Percentiles rank a stretch among this genome's conserved stretches.
phyloP scores from a whole-genome alignment of 2,797 vertebrate species.

The Coreius guichenoti region DNA sequence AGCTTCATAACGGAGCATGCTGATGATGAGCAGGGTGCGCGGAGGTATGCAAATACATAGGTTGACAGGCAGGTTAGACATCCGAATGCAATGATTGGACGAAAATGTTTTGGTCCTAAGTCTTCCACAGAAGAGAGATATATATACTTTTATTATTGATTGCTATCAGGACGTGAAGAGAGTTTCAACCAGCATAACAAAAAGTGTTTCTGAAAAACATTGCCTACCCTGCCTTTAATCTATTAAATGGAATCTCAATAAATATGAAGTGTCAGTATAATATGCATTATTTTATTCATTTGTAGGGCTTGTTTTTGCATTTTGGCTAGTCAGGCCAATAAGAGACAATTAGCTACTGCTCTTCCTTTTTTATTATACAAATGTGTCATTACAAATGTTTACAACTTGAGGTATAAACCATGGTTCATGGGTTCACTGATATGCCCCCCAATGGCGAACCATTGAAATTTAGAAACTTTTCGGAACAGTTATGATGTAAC shows the following conservation, averaged over 20 bases:
- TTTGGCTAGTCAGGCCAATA: background rate
- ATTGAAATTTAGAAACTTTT: no score
- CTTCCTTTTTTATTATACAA: background rate
- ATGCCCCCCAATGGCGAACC: no score
- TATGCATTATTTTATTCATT: background rate
- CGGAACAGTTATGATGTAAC: no score
- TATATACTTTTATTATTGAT: background rate
- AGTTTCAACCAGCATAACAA: no score
- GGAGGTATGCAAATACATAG: no score
- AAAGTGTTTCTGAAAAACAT: background rate
- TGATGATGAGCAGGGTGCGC: no score
- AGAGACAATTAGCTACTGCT: background rate
- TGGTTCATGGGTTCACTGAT: background rate
- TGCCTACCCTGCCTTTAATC: background rate
- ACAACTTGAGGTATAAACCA: background rate
- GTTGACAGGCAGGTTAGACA: no score
- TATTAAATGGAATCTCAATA: background rate
- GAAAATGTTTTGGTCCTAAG: no score
- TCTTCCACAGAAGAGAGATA: no score
- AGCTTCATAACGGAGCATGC: no score
- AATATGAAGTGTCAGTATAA: background rate
- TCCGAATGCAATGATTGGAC: no score
- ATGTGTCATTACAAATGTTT: background rate
- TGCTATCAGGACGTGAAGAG: no score
- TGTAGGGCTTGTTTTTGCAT: background rate